Conservation (phyloP, 2,888 invertebrate species). For the Synanthedon myopaeformis region DNA sequence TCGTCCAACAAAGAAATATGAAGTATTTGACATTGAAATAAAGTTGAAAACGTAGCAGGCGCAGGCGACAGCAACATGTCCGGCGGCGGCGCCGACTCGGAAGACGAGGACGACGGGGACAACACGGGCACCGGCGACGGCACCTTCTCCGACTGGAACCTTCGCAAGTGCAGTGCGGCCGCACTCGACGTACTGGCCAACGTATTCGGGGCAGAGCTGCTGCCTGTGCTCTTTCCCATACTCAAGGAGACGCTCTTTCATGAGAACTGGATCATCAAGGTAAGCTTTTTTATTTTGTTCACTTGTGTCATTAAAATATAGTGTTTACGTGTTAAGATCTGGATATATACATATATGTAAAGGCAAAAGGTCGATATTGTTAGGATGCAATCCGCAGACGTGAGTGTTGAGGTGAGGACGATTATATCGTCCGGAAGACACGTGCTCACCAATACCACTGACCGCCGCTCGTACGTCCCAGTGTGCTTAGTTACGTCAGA, state of each 20-base stretch:
- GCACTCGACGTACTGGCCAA: constrained; percentile 97
- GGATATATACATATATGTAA: constrained; percentile 63
- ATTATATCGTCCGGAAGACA: too few relatives aligned
- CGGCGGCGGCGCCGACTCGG: constrained; percentile 73
- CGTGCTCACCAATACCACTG: too few relatives aligned
- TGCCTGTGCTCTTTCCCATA: constrained; percentile 94
- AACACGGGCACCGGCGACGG: constrained; percentile 89
- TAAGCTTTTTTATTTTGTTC: constrained; percentile 40
- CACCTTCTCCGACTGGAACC: constrained; percentile 96
- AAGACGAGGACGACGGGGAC: constrained; percentile 81
- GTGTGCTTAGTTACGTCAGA: too few relatives aligned
- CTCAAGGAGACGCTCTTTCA: constrained; percentile 97
- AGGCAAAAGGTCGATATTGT: constrained; percentile 60
- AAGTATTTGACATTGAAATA: too few relatives aligned
- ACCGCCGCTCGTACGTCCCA: too few relatives aligned
- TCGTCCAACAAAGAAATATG: too few relatives aligned
- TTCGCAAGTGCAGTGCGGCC: constrained; percentile 98
- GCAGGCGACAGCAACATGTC: constrained; percentile 68
- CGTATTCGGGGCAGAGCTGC: constrained; percentile 94
- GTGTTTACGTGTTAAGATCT: neutral
- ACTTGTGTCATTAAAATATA: constrained; percentile 9
- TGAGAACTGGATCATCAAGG: constrained; percentile 96
- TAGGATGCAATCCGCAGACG: too few relatives aligned
- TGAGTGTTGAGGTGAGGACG: too few relatives aligned
- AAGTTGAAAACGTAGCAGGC: constrained; percentile 28